These are phyloP conservation scores for Campaea margaritaria DNA, from an alignment of 2,888 invertebrate genomes.

Conservation along the genomic window DNA sequence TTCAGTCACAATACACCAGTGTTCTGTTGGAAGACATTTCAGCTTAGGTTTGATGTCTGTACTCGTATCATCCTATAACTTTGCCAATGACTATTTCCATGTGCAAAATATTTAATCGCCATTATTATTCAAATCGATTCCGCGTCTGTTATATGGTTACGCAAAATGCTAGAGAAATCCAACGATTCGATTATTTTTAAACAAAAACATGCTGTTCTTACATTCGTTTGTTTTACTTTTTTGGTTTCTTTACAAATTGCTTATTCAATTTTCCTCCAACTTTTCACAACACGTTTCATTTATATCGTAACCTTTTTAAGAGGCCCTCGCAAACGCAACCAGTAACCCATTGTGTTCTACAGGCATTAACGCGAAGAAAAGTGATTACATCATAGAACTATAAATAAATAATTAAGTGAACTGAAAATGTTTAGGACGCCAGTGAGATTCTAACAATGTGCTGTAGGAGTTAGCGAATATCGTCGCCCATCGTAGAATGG, in stretches of 20 bases:
- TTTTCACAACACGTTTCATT: conserved; percentile 44
- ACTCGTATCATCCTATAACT: neutral
- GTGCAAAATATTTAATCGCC: too few species aligned
- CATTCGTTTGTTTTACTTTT: conserved; percentile 9
- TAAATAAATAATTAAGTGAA: conserved; percentile 17
- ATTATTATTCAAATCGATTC: too few species aligned
- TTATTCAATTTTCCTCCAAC: conserved; percentile 26
- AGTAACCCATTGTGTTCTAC: conserved; percentile 22
- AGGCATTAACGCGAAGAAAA: conserved; percentile 40
- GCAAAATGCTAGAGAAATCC: neutral
- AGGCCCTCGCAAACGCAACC: conserved; percentile 52
- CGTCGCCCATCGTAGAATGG: conserved; percentile 76
- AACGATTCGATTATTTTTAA: neutral
- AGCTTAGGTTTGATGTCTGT: neutral
- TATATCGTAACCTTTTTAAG: neutral
- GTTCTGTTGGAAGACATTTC: neutral
- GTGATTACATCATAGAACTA: conserved; percentile 39
- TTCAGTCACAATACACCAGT: neutral
- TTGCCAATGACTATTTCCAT: neutral
- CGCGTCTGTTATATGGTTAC: neutral
- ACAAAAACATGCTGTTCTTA: neutral
- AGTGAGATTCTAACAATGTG: conserved; percentile 59
- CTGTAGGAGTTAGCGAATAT: conserved; percentile 58
- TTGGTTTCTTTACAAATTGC: conserved; percentile 28
- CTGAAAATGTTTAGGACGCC: conserved; percentile 57